phyloP scores from a whole-genome alignment of 2,113 vertebrate species.

The Strix aluco region DNA sequence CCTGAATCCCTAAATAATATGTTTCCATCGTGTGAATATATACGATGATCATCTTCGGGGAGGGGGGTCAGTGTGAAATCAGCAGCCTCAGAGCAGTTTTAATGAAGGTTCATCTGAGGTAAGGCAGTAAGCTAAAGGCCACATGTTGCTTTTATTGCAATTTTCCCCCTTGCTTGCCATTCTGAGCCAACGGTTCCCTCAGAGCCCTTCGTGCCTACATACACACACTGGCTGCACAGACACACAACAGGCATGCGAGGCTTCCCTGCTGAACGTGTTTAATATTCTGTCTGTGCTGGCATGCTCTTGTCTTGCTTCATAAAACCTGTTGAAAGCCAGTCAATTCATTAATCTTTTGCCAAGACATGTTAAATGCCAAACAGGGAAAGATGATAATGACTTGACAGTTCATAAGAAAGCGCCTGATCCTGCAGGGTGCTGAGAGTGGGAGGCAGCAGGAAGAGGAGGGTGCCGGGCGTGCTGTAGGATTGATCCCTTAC shows the following conservation, averaged over 20 bases:
- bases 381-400: constrained; percentile 28
- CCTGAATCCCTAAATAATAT: neutral
- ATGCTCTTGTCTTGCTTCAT: constrained; percentile 59
- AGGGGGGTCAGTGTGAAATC: neutral
- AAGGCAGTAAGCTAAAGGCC: constrained; percentile 57
- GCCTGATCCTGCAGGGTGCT: constrained; percentile 18
- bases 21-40: neutral
- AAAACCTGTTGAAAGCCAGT: constrained; percentile 66
- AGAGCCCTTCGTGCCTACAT: constrained; percentile 51
- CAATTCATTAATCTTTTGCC: constrained; percentile 69
- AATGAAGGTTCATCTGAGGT: constrained; percentile 44
- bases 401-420: constrained; percentile 29
- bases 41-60: neutral
- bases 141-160: constrained; percentile 60
- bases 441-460: neutral
- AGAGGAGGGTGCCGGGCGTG: neutral
- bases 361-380: constrained; percentile 47
- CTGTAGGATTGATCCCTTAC: neutral
- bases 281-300: constrained; percentile 42
- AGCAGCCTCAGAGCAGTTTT: constrained; percentile 1
- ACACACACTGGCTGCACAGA: neutral
- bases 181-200: constrained; percentile 5
- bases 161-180: constrained; percentile 14
- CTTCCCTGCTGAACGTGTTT: neutral
- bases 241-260: constrained; percentile 30